Conservation (phyloP, 2,888 invertebrate species). For the Esperia sulphurella region DNA sequence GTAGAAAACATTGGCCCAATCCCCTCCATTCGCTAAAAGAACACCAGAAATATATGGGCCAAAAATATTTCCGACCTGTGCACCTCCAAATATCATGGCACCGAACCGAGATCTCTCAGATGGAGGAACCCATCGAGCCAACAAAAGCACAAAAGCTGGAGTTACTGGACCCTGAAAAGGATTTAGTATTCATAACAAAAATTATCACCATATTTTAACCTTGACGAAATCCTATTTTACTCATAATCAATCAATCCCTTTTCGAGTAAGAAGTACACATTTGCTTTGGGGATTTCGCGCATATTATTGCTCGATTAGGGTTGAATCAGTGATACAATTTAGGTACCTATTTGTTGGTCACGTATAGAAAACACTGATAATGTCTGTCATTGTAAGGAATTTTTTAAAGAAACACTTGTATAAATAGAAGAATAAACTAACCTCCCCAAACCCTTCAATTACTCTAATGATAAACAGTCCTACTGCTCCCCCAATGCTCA, state of each 20-base stretch:
- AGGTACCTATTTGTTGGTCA: no score
- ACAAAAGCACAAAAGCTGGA: constrained; percentile 79
- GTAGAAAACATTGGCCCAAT: constrained; percentile 80
- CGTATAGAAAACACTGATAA: no score
- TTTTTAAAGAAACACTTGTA: background rate
- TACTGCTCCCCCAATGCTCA: constrained; percentile 73
- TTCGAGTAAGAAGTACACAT: no score
- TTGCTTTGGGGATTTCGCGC: no score
- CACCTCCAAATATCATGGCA: constrained; percentile 80
- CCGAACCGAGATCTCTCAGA: constrained; percentile 77
- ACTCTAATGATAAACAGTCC: constrained; percentile 79
- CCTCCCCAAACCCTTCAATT: constrained; percentile 81
- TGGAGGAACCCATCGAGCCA: constrained; percentile 81
- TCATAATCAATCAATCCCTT: no score
- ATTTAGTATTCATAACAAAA: no score
- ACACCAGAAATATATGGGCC: constrained; percentile 72
- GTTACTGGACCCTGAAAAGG: constrained; percentile 75
- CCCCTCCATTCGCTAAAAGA: constrained; percentile 60
- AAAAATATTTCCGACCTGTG: constrained; percentile 75
- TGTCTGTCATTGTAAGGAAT: background rate
- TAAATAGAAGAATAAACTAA: constrained; percentile 28
- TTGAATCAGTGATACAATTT: no score
- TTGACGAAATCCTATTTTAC: no score
- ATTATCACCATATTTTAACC: no score
- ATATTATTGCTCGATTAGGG: no score